Evolutionary conservation across 2,888 invertebrate species (phyloP).

Genomic region (Mesorhabditis spiculigera): DNA sequence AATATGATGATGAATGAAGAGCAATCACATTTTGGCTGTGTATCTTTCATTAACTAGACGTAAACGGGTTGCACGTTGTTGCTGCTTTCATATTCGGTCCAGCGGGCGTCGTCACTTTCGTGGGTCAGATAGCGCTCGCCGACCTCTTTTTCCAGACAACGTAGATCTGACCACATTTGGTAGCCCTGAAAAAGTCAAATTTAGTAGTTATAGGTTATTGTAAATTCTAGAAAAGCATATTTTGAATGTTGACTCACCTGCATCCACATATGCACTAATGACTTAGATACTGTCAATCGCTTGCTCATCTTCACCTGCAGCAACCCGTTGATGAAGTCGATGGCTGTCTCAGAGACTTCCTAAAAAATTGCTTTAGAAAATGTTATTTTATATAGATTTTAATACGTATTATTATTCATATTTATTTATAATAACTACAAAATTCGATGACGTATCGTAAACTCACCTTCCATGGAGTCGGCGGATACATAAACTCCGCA

Average conservation of each 20-base stretch:
- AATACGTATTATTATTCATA: too few relatives aligned
- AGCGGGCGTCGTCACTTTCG: conserved; percentile 86
- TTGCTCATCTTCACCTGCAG: conserved; percentile 75
- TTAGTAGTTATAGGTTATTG: not conserved
- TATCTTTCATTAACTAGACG: conserved; percentile 17
- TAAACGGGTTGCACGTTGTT: conserved; percentile 59
- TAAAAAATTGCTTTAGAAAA: not conserved
- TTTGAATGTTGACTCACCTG: conserved; percentile 68
- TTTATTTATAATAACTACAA: too few relatives aligned
- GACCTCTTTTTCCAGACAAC: conserved; percentile 77
- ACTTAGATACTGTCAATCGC: conserved; percentile 73
- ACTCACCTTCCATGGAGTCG: conserved; percentile 89
- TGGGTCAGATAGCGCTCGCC: conserved; percentile 82
- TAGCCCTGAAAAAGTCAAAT: conserved; percentile 68
- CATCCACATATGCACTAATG: conserved; percentile 88
- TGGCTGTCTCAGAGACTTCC: conserved; percentile 68
- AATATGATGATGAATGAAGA: too few relatives aligned
- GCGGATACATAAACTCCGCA: conserved; percentile 99
- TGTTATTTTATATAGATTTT: too few relatives aligned
- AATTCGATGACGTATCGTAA: too few relatives aligned
- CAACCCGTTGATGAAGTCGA: conserved; percentile 93
- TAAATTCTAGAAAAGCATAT: too few relatives aligned
- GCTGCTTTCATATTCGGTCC: conserved; percentile 69
- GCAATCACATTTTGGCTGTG: too few relatives aligned
- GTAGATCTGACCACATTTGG: conserved; percentile 89